Base-by-base conservation (phyloP, 2,113 vertebrate genomes). In the Periophthalmodon schlosseri region DNA sequence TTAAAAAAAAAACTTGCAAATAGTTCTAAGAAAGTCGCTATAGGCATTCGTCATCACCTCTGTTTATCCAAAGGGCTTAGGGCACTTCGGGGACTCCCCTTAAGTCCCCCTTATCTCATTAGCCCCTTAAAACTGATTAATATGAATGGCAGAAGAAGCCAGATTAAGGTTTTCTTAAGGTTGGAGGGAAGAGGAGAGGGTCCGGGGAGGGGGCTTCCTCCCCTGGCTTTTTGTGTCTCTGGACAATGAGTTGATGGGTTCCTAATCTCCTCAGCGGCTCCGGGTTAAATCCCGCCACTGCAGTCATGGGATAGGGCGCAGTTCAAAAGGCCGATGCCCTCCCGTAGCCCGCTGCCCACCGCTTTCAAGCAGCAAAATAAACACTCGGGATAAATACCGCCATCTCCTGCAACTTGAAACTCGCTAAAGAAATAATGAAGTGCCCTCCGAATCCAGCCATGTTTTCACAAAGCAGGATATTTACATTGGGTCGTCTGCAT, bases 71-170 rank as follows among this genome's bases (percentile, higher is more conserved):
- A 68, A 75, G 84, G 90, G 85, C 88, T 93, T 91, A 93, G 86
- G 81, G 86, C 91, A 91, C 92, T 92, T 93, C 85, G 84, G 91
- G 86, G 91, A 91, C 85, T 91, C 90, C 90, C 83, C 91, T 91
- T 91, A 95, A 94, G 91, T 93, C 94, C 95, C 95, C 91, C 96
- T 97, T 95, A 97, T 96, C 95, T 96, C 94, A 96, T 96, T 98
- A 97, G 92, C 93, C 91, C 95, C 96, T 96, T 96, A 96, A 95
- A 95, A 91, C 91, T 96, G 95, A 96, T 97, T 95, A 96, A 97
- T 97, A 95, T 95, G 95, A 97, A 97, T 96, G 93, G 93, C 92
- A 90, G 94, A 90, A 92, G 94, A 92, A 89, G 90, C 89, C 82
- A 83, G 88, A 85, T 86, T 75, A 91, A 85, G 91, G 78, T 93